Conservation (phyloP, 2,888 invertebrate species). For the Meloe dianella region DNA sequence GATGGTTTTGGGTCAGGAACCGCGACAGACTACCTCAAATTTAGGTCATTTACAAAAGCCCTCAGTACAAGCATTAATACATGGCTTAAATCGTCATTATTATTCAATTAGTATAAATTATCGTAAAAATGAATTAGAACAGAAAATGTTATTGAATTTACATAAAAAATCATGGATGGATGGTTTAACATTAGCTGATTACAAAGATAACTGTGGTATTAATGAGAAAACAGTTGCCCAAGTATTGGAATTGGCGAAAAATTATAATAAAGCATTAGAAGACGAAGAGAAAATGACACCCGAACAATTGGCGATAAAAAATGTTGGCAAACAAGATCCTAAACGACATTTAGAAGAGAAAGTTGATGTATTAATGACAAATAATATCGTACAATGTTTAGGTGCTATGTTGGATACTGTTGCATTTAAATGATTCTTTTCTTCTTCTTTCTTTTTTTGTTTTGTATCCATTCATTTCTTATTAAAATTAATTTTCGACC, state of each 20-base stretch:
- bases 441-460: too few species aligned
- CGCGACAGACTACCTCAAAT: conserved; percentile 98
- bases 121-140: conserved; percentile 97
- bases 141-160: conserved; percentile 97
- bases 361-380: conserved; percentile 94
- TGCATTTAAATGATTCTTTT: conserved; percentile 85
- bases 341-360: conserved; percentile 99
- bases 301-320: conserved; percentile 98
- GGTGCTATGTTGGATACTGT: conserved; percentile 96
- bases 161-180: conserved; percentile 99
- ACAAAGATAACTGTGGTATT: conserved; percentile 88
- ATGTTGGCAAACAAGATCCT: conserved; percentile 98
- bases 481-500: too few species aligned
- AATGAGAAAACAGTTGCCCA: conserved; percentile 95
- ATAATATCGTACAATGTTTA: conserved; percentile 96
- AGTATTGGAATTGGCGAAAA: conserved; percentile 96
- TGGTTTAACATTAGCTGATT: conserved; percentile 88
- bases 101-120: conserved; percentile 99
- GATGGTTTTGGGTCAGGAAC: conserved; percentile 98
- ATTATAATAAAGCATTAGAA: conserved; percentile 89
- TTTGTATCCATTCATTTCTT: too few species aligned
- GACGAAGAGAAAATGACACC: conserved; percentile 99
- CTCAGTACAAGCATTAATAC: conserved; percentile 98
- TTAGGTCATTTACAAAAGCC: conserved; percentile 98
- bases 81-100: conserved; percentile 97